A percentile compares a stretch with the other conserved stretches of the same genome.
Evolutionary conservation across 2,797 vertebrate genomes (phyloP).

Genomic region (Gila robusta): DNA sequence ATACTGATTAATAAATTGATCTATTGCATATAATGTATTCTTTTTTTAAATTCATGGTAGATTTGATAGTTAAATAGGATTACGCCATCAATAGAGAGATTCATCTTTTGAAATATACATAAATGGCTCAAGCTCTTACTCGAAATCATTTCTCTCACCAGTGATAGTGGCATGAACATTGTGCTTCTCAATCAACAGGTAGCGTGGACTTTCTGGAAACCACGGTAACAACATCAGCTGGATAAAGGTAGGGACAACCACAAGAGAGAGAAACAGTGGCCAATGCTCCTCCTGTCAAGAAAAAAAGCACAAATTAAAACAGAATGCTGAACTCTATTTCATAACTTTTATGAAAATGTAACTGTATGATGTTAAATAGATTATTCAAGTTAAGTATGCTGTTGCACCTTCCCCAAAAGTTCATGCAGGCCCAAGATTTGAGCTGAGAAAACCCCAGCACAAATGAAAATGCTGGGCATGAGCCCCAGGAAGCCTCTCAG

Average conservation of each 20-base stretch:
- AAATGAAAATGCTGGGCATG: constrained; percentile 90
- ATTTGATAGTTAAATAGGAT: not conserved
- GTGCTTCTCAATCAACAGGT: constrained; percentile 89
- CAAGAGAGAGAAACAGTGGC: constrained; percentile 87
- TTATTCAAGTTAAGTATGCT: not conserved
- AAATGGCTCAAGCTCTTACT: not conserved
- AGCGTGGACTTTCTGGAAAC: constrained; percentile 92
- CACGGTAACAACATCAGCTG: constrained; percentile 88
- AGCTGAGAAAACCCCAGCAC: constrained; percentile 86
- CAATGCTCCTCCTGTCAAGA: constrained; percentile 86
- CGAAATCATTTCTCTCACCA: constrained; percentile 74
- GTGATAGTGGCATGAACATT: constrained; percentile 84
- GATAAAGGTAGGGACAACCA: constrained; percentile 85
- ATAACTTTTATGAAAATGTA: not conserved
- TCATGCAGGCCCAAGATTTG: constrained; percentile 90
- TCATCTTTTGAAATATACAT: not conserved
- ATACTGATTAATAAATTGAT: not conserved
- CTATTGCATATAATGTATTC: not conserved
- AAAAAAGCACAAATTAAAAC: constrained; percentile 6
- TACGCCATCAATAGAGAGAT: not conserved
- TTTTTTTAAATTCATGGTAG: not conserved
- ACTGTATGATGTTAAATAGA: not conserved
- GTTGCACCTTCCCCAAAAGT: constrained; percentile 85
- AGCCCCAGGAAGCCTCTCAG: constrained; percentile 88
- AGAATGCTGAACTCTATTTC: constrained; percentile 18